Evolutionary conservation across 64 coral and sea anemone genomes (phyloP).

Genomic region (Dendrophyllia cribrosa): DNA sequence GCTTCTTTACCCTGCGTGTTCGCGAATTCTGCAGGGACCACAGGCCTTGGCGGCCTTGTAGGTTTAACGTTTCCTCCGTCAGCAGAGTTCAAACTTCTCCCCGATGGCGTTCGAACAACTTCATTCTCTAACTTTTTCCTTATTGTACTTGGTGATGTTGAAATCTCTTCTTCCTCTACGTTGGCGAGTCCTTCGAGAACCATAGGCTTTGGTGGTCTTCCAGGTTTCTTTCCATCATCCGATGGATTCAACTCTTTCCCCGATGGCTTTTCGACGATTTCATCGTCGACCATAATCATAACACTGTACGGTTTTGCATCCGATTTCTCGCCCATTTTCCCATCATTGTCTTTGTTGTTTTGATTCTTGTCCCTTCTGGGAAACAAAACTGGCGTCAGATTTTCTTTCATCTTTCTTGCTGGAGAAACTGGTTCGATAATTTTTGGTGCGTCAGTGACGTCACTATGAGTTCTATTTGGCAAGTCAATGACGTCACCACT

Average conservation of each 20-base stretch:
- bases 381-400: slow-evolving; percentile 4
- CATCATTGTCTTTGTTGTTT: not conserved
- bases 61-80: not conserved
- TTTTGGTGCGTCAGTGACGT: not conserved
- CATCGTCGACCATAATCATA: slow-evolving; percentile 2
- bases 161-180: not conserved
- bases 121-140: not conserved
- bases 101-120: not conserved
- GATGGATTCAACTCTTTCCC: not conserved
- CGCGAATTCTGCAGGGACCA: not conserved
- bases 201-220: not conserved
- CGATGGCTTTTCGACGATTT: not conserved
- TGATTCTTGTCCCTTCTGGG: not conserved
- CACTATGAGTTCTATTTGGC: not conserved
- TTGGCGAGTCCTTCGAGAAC: not conserved
- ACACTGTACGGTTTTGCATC: not conserved
- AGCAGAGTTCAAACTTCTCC: not conserved
- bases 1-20: not conserved
- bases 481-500: not conserved
- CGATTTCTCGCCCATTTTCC: not conserved
- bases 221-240: not conserved
- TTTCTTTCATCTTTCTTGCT: slow-evolving; percentile 30
- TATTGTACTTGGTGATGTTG: not conserved
- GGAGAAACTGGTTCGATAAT: not conserved
- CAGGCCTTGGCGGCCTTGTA: not conserved